Conservation (phyloP, 2,113 vertebrate species). For the Sebastes fasciatus region DNA sequence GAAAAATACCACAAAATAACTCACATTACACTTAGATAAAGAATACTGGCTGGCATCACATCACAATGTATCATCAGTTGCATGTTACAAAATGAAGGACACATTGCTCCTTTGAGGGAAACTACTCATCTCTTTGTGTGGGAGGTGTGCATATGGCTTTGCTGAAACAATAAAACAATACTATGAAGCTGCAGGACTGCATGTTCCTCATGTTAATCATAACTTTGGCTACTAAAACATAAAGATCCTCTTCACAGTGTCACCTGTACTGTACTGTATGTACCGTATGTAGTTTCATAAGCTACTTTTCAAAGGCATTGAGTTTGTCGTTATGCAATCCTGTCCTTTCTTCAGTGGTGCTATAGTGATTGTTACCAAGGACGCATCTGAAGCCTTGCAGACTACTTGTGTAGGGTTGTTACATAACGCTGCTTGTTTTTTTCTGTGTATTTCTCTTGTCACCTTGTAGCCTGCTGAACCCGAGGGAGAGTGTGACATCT, state of each 20-base stretch:
- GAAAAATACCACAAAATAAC: slow-evolving; percentile 23
- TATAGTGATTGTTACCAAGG: slow-evolving; percentile 74
- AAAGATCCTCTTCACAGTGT: not conserved
- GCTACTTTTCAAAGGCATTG: slow-evolving; percentile 14
- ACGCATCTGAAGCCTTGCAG: slow-evolving; percentile 48
- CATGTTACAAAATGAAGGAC: not conserved
- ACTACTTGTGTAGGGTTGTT: slow-evolving; percentile 51
- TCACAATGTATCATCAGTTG: slow-evolving; percentile 7
- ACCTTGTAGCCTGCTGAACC: slow-evolving; percentile 20
- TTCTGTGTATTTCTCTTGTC: slow-evolving; percentile 15
- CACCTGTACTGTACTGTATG: not conserved
- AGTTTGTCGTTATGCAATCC: slow-evolving; percentile 53
- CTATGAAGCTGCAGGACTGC: not conserved
- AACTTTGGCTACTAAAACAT: not conserved
- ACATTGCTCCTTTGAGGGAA: not conserved
- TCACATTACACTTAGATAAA: slow-evolving; percentile 29
- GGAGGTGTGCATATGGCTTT: slow-evolving; percentile 2
- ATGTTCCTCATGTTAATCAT: not conserved
- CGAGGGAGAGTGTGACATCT: slow-evolving; percentile 14
- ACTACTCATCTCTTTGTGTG: slow-evolving; percentile 17
- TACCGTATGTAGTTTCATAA: not conserved
- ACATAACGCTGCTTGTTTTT: slow-evolving; percentile 45
- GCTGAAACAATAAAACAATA: slow-evolving; percentile 13
- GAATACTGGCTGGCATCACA: not conserved
- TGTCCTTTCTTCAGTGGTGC: slow-evolving; percentile 49